phyloP scores from a whole-genome alignment of 2,797 vertebrate species.

The Enteromius thamalakanensis region DNA sequence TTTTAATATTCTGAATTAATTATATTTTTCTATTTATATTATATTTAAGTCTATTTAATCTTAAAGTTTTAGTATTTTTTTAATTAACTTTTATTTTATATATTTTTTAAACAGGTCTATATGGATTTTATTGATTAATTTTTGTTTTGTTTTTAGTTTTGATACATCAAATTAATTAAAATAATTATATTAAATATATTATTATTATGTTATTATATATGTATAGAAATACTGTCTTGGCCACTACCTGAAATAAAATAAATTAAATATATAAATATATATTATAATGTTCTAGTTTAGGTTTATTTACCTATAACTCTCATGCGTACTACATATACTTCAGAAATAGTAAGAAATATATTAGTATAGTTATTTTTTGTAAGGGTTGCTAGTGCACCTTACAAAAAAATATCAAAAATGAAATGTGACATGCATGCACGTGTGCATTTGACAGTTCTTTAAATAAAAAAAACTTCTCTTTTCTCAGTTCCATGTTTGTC shows the following conservation, averaged over 20 bases:
- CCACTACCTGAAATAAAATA: not conserved
- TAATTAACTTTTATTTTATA: no score
- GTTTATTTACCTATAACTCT: not conserved
- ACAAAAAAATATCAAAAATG: not conserved
- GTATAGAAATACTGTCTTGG: not conserved
- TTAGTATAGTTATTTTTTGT: not conserved
- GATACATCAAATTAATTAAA: not conserved
- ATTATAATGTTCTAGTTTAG: not conserved
- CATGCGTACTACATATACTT: not conserved
- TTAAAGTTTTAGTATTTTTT: not conserved
- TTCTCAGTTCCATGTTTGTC: conserved; percentile 34
- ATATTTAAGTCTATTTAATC: not conserved
- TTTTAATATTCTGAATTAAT: not conserved
- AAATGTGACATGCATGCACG: not conserved
- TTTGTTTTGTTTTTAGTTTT: not conserved
- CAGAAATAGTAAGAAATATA: not conserved
- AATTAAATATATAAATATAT: not conserved
- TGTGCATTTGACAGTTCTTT: not conserved
- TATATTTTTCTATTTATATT: not conserved
- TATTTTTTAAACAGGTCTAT: not conserved
- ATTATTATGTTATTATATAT: not conserved
- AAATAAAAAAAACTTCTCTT: not conserved
- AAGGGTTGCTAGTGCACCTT: not conserved
- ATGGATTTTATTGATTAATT: not conserved
- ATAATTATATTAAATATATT: not conserved